Evolutionary conservation across 2,113 vertebrate species (phyloP).

Genomic region (Ctenomys sociabilis): DNA sequence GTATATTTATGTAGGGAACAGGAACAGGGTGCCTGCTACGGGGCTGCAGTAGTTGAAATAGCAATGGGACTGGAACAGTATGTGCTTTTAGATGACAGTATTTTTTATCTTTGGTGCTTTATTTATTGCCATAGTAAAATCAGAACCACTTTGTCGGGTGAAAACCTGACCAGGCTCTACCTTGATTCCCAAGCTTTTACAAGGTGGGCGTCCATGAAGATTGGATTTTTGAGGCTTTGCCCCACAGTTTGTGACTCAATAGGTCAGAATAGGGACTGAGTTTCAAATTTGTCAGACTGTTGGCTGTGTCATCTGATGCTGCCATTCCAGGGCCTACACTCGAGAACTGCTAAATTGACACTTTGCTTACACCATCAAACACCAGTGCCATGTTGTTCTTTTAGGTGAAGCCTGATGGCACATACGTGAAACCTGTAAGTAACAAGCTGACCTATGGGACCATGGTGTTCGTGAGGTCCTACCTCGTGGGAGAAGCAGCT

Average conservation of each 20-base stretch:
- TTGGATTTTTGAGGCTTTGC: background rate
- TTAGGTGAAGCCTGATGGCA: constrained; percentile 96
- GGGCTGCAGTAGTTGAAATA: background rate
- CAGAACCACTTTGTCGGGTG: background rate
- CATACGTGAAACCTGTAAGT: constrained; percentile 94
- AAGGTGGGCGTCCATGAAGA: background rate
- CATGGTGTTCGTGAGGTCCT: constrained; percentile 97
- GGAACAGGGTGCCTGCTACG: rapidly evolving
- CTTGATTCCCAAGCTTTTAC: background rate
- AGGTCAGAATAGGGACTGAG: background rate
- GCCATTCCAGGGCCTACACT: background rate
- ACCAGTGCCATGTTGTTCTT: background rate
- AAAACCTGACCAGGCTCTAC: background rate
- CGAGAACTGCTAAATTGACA: background rate
- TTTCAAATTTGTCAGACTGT: background rate
- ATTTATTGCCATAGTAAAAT: background rate
- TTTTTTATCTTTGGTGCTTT: background rate
- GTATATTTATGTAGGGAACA: constrained; percentile 80
- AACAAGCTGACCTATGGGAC: constrained; percentile 98
- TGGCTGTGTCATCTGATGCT: background rate
- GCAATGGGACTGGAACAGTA: background rate
- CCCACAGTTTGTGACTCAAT: background rate
- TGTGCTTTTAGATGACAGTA: background rate
- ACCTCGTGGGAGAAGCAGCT: constrained; percentile 92
- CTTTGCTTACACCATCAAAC: background rate